phyloP scores from a whole-genome alignment of 2,888 invertebrate species.

The Arge pagana region DNA sequence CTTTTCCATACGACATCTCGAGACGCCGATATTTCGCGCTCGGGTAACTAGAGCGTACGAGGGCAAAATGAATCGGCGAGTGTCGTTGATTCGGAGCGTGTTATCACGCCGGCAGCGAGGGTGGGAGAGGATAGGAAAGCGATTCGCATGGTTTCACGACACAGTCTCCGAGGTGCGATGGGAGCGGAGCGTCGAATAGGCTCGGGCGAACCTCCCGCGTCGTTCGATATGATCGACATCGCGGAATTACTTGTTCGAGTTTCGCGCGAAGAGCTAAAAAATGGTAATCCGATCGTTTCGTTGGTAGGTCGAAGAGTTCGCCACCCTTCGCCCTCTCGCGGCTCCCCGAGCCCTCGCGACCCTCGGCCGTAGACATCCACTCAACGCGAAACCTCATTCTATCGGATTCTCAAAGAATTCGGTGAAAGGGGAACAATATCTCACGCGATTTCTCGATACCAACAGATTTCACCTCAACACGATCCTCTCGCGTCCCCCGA shows the following conservation, averaged over 20 bases:
- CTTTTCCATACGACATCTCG: too few relatives aligned
- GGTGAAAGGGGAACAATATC: conserved; percentile 34
- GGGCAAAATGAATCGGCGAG: too few relatives aligned
- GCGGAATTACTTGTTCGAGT: conserved; percentile 37
- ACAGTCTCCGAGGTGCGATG: too few relatives aligned
- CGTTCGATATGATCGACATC: conserved; percentile 44
- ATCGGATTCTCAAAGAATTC: conserved; percentile 31
- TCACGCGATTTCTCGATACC: conserved; percentile 23
- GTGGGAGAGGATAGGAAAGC: too few relatives aligned
- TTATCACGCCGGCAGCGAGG: too few relatives aligned
- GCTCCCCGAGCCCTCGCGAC: conserved; percentile 18
- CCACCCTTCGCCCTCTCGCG: too few relatives aligned
- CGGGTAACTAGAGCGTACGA: too few relatives aligned
- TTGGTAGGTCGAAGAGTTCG: conserved; percentile 23
- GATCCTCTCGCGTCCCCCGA: background rate
- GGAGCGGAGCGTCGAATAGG: too few relatives aligned
- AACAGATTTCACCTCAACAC: conserved; percentile 22
- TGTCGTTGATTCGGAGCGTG: too few relatives aligned
- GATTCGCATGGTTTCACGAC: too few relatives aligned
- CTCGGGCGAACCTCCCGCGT: too few relatives aligned
- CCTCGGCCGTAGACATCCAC: conserved; percentile 10
- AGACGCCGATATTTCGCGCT: too few relatives aligned
- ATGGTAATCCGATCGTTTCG: conserved; percentile 44
- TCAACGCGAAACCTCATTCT: conserved; percentile 16
- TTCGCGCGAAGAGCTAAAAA: conserved; percentile 35